Percentiles rank a stretch among this genome's conserved stretches.
phyloP scores from a whole-genome alignment of 2,113 vertebrate species.

The Mesoclemmys tuberculata region DNA sequence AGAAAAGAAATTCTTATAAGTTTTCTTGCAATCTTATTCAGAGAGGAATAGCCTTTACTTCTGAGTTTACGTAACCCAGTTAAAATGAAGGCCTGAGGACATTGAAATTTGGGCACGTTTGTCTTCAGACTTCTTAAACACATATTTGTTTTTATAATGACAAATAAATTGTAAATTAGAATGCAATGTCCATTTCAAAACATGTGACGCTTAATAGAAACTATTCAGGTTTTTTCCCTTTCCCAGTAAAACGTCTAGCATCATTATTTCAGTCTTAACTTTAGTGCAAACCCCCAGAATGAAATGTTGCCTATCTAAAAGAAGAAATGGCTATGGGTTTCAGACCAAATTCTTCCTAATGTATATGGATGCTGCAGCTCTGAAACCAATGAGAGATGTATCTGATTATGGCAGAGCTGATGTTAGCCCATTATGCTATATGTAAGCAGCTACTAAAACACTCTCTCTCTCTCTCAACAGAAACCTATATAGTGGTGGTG shows the following conservation, averaged over 20 bases:
- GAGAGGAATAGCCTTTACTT: no score
- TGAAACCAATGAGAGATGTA: not conserved
- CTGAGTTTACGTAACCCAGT: no score
- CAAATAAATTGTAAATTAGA: not conserved
- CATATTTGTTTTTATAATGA: fast-evolving
- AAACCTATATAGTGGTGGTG: not conserved
- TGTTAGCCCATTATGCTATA: not conserved
- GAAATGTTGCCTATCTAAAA: not conserved
- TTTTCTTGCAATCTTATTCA: not conserved
- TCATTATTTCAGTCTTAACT: not conserved
- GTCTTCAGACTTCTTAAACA: not conserved
- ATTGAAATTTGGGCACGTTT: not conserved
- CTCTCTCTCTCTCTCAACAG: no score
- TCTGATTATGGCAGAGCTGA: not conserved
- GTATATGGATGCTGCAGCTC: not conserved
- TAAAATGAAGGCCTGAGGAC: not conserved
- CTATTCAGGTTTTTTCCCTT: fast-evolving
- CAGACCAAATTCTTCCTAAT: not conserved
- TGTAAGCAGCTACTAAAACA: not conserved
- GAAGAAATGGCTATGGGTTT: not conserved
- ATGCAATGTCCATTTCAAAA: not conserved
- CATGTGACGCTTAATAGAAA: not conserved
- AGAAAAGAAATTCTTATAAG: not conserved
- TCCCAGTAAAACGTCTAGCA: not conserved
- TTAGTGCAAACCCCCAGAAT: not conserved